Percentiles rank a stretch among this genome's conserved stretches.
Evolutionary conservation across 2,113 vertebrate genomes (phyloP).

Genomic region (Prietella phreatophila): DNA sequence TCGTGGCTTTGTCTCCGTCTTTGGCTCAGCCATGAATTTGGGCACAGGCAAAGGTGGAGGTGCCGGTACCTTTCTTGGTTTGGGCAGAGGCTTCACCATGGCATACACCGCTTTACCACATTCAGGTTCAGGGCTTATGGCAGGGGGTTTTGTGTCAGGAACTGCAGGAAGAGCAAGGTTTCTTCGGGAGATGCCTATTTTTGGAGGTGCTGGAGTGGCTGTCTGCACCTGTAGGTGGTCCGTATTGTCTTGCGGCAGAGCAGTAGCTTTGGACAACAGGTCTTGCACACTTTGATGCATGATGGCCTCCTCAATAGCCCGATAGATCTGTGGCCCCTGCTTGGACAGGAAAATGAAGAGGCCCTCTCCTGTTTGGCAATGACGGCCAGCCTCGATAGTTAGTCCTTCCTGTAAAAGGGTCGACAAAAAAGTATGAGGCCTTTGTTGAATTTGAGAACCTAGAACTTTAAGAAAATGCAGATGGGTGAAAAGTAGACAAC

Average conservation of each 20-base stretch:
- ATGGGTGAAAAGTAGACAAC: not conserved
- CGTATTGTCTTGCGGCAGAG: constrained; percentile 11
- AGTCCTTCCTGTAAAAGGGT: constrained; percentile 66
- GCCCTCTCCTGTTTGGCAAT: constrained; percentile 82
- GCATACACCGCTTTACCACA: constrained; percentile 14
- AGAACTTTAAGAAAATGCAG: not conserved
- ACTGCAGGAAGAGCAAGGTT: constrained; percentile 36
- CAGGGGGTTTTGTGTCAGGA: not conserved
- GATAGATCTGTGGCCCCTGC: constrained; percentile 69
- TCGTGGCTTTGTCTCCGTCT: not conserved
- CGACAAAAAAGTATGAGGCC: not conserved
- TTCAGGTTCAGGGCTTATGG: not conserved
- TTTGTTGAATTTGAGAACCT: not conserved
- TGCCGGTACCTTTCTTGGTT: constrained; percentile 7
- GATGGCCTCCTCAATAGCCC: constrained; percentile 68
- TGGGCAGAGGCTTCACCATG: constrained; percentile 15
- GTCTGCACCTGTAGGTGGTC: constrained; percentile 2
- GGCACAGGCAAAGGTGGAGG: not conserved
- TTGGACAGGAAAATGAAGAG: constrained; percentile 80
- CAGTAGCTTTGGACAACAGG: not conserved
- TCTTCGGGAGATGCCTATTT: not conserved
- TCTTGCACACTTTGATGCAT: constrained; percentile 49
- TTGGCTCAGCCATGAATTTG: not conserved
- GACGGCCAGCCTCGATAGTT: constrained; percentile 82
- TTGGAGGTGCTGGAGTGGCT: not conserved